Percentiles rank a stretch among this genome's conserved stretches.
Conservation (phyloP, 2,888 invertebrate genomes). For the Halictus ligatus region DNA sequence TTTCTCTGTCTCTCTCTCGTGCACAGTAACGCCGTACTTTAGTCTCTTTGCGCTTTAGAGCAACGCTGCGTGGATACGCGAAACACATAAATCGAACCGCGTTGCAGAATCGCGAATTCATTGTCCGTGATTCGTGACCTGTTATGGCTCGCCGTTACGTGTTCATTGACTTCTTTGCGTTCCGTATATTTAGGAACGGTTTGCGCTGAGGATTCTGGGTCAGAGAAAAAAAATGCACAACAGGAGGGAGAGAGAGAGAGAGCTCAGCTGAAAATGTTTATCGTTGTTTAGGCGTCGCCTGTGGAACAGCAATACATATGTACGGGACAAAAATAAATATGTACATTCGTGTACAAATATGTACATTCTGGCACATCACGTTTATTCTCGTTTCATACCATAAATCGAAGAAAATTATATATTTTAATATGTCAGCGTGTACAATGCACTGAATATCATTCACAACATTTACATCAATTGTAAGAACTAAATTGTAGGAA, state of each 20-base stretch:
- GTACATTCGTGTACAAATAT: too few species aligned
- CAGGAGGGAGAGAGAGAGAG: not conserved
- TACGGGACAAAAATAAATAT: too few species aligned
- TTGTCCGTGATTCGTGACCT: not conserved
- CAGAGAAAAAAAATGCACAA: slow-evolving; percentile 33
- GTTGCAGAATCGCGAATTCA: slow-evolving; percentile 1
- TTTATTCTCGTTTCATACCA: too few species aligned
- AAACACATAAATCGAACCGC: not conserved
- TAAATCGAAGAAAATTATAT: too few species aligned
- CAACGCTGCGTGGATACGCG: not conserved
- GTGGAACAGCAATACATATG: not conserved
- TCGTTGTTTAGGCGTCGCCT: not conserved
- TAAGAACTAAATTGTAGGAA: too few species aligned
- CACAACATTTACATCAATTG: too few species aligned
- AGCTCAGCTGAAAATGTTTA: not conserved
- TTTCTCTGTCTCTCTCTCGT: not conserved
- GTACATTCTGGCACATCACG: too few species aligned
- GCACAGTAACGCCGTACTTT: not conserved
- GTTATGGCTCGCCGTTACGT: slow-evolving; percentile 20
- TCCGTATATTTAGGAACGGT: slow-evolving; percentile 11
- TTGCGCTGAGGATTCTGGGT: slow-evolving; percentile 46
- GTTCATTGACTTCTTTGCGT: slow-evolving; percentile 13
- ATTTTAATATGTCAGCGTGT: too few species aligned
- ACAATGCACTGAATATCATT: too few species aligned
- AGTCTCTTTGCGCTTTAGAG: not conserved